Base-by-base conservation (phyloP, 2,797 vertebrate species). In the Chanos chanos region DNA sequence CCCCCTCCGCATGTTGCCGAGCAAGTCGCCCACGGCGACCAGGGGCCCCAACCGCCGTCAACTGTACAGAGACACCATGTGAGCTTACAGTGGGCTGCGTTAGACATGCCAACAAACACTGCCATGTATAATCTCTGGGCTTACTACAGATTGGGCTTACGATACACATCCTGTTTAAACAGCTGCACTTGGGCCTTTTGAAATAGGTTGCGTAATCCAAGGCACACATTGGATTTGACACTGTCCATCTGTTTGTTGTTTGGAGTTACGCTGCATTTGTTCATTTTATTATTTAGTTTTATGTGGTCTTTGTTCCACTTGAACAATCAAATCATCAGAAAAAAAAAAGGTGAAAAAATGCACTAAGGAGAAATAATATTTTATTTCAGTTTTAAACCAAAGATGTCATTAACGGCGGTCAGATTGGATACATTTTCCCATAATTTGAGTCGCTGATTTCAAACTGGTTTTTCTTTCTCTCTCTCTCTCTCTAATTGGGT, bases 21-120 rank as follows among this genome's bases (percentile, higher is more conserved):
- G 78, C 96, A 99, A 37, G 76, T 49, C 0, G 94, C 94, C 96
- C 96, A 99, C 0, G 92, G 91, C 9, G 88, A 93, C 96, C 96
- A 99, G 53, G 90, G 80, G 5, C 92, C 90, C 96, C 96, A 99
- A 54, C 89, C 91, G 57, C 96, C 96, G 0, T 94, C 88, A 34
- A 97, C 96, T 99, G 57, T 1, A 68, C 13, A 67, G 25, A 61
- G 31, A 48, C 37, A 53, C 9, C 53, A 27, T 5, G 15, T 41
- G 6, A 0, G 7, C n/a, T 25, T 18, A 58, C 2, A 19, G 4
- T 27, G 34, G 3, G 22, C 2, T 27, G 2, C 7, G 40, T 37
- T 25, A n/a, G 15, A 19, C 27, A 33, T 16, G 6, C 1, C 18
- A 41, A 3, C n/a, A n/a, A 4, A 31, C 16, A 15, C 4, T n/a